These are phyloP conservation scores for Aporophyla nigra DNA, from an alignment of 2,888 invertebrate species.

Conservation along the genomic window DNA sequence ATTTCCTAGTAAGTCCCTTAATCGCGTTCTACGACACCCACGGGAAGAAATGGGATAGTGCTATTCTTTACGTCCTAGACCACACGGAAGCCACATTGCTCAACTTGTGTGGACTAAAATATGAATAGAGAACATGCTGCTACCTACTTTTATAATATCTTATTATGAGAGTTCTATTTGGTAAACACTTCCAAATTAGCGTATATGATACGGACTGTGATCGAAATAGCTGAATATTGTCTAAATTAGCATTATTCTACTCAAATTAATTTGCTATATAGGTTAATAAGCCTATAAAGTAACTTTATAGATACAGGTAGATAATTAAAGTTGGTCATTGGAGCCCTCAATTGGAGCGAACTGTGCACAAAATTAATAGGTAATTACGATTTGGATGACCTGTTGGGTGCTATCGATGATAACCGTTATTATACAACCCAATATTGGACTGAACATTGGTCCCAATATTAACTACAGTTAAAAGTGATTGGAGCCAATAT, in stretches of 20 bases:
- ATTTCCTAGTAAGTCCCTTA: too few species aligned
- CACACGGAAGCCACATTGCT: too few species aligned
- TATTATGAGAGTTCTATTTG: too few species aligned
- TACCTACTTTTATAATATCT: too few species aligned
- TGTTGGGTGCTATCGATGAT: slow-evolving; percentile 17
- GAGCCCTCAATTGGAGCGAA: slow-evolving; percentile 21
- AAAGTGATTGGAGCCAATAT: not conserved
- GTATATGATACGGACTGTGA: not conserved
- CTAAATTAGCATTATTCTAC: slow-evolving; percentile 10
- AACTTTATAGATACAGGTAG: slow-evolving; percentile 9
- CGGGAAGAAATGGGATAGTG: too few species aligned
- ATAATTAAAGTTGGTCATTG: slow-evolving; percentile 41
- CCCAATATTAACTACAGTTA: slow-evolving; percentile 19
- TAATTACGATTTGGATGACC: slow-evolving; percentile 35
- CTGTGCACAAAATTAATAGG: slow-evolving; percentile 44
- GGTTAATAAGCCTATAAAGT: slow-evolving; percentile 26
- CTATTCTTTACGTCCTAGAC: too few species aligned
- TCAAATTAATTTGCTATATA: slow-evolving; percentile 22
- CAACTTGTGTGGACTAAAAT: too few species aligned
- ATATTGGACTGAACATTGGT: slow-evolving; percentile 3
- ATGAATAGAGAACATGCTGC: too few species aligned
- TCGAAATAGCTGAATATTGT: slow-evolving; percentile 11
- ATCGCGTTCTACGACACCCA: too few species aligned
- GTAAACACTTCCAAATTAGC: slow-evolving; percentile 7
- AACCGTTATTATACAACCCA: slow-evolving; percentile 1